These are phyloP conservation scores for Trypoxylus dichotomus DNA, from an alignment of 1,140 invertebrate genomes.

Conservation along the genomic window DNA sequence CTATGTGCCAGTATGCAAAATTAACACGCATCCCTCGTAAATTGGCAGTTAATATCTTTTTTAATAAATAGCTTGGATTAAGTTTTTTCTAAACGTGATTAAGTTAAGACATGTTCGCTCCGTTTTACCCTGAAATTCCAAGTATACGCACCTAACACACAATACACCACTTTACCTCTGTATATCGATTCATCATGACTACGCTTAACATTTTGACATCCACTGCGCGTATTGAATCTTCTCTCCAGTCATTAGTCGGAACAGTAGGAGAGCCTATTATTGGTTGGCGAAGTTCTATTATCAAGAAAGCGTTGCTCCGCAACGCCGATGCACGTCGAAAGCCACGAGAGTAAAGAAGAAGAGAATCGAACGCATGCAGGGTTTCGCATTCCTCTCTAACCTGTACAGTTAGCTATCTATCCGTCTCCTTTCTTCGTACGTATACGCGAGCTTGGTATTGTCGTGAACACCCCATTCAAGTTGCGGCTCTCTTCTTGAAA, in stretches of 20 bases:
- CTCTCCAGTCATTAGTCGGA: conserved; percentile 1
- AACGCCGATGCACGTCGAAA: neutral
- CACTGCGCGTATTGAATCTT: neutral
- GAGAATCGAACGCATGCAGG: neutral
- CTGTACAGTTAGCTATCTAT: neutral
- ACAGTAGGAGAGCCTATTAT: conserved; percentile 8
- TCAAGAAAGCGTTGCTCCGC: neutral
- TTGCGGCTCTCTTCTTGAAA: neutral
- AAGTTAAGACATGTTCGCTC: too few relatives aligned
- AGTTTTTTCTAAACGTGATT: too few relatives aligned
- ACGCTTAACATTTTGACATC: neutral
- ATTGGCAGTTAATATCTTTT: too few relatives aligned
- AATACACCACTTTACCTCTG: neutral
- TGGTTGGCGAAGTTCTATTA: conserved; percentile 1
- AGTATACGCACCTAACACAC: too few relatives aligned
- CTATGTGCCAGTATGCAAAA: too few relatives aligned
- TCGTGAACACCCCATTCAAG: neutral
- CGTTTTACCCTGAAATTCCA: too few relatives aligned
- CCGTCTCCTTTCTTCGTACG: neutral
- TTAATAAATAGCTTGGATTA: too few relatives aligned
- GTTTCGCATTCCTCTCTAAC: neutral
- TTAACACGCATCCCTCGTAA: too few relatives aligned
- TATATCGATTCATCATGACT: neutral
- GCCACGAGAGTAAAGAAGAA: too few relatives aligned
- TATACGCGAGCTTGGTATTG: neutral